Evolutionary conservation across 30 jellyfish, hydroid and myxozoan genomes (phyloP).

Genomic region (Calvadosia cruxmelitensis): DNA sequence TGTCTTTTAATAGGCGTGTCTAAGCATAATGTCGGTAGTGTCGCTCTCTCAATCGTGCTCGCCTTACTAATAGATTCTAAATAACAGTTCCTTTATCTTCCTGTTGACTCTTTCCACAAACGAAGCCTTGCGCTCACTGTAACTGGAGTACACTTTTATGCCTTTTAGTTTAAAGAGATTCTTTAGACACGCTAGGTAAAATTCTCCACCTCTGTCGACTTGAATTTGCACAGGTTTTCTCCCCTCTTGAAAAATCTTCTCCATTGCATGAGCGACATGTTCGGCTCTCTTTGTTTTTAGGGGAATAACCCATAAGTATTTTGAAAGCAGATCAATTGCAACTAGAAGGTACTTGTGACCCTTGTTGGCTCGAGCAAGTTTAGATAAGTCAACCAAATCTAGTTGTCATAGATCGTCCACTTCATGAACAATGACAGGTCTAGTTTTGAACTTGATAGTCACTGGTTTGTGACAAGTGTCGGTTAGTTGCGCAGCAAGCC

Average conservation of each 20-base stretch:
- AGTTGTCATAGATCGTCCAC: conserved; percentile 33
- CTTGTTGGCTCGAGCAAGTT: conserved; percentile 12
- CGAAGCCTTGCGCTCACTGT: conserved; percentile 14
- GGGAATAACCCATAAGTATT: conserved; percentile 46
- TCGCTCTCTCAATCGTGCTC: no score
- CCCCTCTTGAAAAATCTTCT: conserved; percentile 3
- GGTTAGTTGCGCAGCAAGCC: background rate
- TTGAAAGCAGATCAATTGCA: conserved; percentile 39
- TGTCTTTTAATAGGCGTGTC: no score
- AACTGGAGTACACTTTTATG: conserved; percentile 16
- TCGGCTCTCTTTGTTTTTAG: conserved; percentile 27
- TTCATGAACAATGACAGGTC: conserved; percentile 18
- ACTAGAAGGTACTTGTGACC: conserved; percentile 39
- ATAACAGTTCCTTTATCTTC: background rate
- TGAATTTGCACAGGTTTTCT: conserved; percentile 16
- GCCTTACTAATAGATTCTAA: no score
- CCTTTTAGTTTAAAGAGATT: background rate
- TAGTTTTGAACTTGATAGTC: conserved; percentile 3
- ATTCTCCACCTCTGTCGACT: conserved; percentile 47
- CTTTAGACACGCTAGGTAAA: conserved; percentile 14
- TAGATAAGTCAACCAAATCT: conserved; percentile 27
- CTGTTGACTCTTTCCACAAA: conserved; percentile 10
- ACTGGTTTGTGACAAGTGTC: conserved; percentile 23
- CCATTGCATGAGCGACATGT: conserved; percentile 16
- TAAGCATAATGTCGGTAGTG: no score